Percentiles rank a stretch among this genome's conserved stretches.
Evolutionary conservation across 2,888 invertebrate genomes (phyloP).

Genomic region (Hedya salicella): DNA sequence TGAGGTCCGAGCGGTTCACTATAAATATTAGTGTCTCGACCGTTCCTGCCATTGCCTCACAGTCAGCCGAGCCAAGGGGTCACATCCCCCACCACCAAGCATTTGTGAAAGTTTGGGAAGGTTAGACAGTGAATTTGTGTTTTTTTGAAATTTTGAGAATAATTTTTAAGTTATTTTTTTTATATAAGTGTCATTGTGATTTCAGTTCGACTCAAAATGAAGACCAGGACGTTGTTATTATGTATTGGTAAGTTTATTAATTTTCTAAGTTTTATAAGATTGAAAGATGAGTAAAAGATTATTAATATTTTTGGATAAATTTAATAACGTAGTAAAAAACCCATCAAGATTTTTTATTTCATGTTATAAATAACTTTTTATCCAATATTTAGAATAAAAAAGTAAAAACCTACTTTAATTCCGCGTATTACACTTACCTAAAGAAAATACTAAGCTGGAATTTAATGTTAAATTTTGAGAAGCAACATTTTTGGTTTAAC

Average conservation of each 20-base stretch:
- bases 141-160: slow-evolving; percentile 40
- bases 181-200: slow-evolving; percentile 60
- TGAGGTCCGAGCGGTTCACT: slow-evolving; percentile 60
- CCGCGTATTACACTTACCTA: too few relatives aligned
- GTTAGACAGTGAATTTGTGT: slow-evolving; percentile 55
- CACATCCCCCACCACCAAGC: slow-evolving; percentile 61
- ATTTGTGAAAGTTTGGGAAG: slow-evolving; percentile 78
- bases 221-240: slow-evolving; percentile 67
- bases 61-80: slow-evolving; percentile 67
- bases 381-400: too few relatives aligned
- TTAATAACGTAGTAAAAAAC: too few relatives aligned
- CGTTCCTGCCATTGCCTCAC: slow-evolving; percentile 73
- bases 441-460: too few relatives aligned
- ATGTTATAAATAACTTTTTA: too few relatives aligned
- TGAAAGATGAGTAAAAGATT: too few relatives aligned
- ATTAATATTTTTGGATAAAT: too few relatives aligned
- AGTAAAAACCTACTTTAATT: too few relatives aligned
- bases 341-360: too few relatives aligned
- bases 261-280: slow-evolving; percentile 45
- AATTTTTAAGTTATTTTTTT: slow-evolving; percentile 41
- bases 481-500: too few relatives aligned
- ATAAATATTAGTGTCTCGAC: slow-evolving; percentile 72
- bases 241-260: slow-evolving; percentile 70
- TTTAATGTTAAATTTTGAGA: too few relatives aligned
- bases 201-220: slow-evolving; percentile 81